Evolutionary conservation across 2,113 vertebrate species (phyloP), one percentile per base, ranked within the genome.

Genomic region (Sylvia atricapilla): DNA sequence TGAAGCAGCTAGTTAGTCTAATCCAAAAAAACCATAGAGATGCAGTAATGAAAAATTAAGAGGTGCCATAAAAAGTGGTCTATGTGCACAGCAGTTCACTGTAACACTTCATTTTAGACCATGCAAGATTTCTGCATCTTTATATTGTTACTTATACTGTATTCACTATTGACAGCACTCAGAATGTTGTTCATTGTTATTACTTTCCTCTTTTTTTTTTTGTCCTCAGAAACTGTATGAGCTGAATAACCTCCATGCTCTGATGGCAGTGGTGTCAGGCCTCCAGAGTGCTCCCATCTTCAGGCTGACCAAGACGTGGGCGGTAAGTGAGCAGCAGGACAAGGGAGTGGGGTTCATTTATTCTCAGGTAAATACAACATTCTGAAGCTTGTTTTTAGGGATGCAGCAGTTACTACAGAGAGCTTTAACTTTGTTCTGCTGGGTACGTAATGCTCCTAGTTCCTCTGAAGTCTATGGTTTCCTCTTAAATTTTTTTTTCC

Each of bases 281-380:
- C 96, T 99, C 66, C 99, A 99, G 96, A 99, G 99, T 56, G 99
- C 99, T 74, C 99, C 99, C 0, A 99, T 99, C 97, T 99, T 99
- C 98, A 98, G 99, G 94, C 98, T 99, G 66, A 98, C 98, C 75
- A 99, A 99, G 98, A 99, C 99, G 0, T 99, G 99, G 99, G 99
- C 99, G 97, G 99, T 99, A 93, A 99, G 99, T 99, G 90, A 89
- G 52, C 78, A 39, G 60, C 33, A 87, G 66, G 30, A 13, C 22
- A 9, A 1, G 13, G 14, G 11, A 7, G 5, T 7, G 46, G 21
- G 7, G 9, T 23, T 13, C 3, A 24, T 33, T 18, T 23, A 2
- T 44, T 37, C 43, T 17, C 53, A n/a, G 49, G 30, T 27, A 47
- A 79, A 23, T 2, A 18, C 11, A 76, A 2, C 8, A 5, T 72